Evolutionary conservation across 2,113 vertebrate species (phyloP), one percentile per base, ranked within the genome.

Genomic region (Calyptomena viridis): DNA sequence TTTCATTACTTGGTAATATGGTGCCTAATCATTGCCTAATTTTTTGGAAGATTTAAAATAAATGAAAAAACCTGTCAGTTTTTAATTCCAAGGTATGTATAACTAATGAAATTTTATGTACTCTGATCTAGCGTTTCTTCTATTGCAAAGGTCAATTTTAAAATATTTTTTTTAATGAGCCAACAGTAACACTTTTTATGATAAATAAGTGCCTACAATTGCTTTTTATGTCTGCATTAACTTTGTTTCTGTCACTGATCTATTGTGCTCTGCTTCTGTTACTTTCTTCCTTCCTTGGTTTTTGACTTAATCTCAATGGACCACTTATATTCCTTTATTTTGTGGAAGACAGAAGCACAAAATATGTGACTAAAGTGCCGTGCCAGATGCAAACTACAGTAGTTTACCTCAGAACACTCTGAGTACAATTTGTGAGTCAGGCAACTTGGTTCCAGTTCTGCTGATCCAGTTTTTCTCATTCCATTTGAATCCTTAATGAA

Each of bases 1-100:
- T 94, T 95, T 91, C 59, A 47, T 86, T 55, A 19, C 55, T 74
- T 77, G 68, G 68, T 90, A 89, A 95, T 74, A 50, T 84, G 47
- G 14, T 89, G 46, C 8, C 11, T 80, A 25, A 62, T 25, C 31
- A n/a, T 84, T 92, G 35, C 42, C 21, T 73, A 24, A 19, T 69
- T 64, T 73, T 60, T 64, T 60, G 8, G 9, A 87, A 79, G 66
- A 50, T 30, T 73, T 81, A 58, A 82, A 89, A 88, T 66, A 83
- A 88, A 28, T n/a, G 2, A 63, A 71, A 90, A 83, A 68, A 12
- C 2, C 15, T 76, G 18, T 3, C 31, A 73, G 33, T 58, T 73
- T 58, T 87, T 6, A 73, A 80, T 87, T 76, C 50, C 6, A 9
- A 64, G 73, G 7, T 11, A 11, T 82, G 12, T 14, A 12, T 35